Conservation (phyloP, 2,113 vertebrate species). For the Rhadina sibilatrix region DNA sequence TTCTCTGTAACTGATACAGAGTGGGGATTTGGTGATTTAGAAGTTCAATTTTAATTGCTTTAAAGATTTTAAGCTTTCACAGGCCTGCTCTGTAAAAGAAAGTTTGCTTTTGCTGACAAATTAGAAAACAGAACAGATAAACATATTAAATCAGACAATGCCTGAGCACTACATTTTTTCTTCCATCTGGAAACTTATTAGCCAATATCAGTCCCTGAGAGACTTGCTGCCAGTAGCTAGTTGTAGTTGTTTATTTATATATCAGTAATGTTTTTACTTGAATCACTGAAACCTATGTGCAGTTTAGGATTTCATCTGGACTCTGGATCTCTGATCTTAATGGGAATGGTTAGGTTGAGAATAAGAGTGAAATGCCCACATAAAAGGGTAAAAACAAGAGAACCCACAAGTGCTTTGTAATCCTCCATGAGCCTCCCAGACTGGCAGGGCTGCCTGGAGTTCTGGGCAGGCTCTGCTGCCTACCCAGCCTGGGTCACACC, state of each 20-base stretch:
- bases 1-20: not conserved
- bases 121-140: not conserved
- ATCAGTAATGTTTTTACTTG: not conserved
- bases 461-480: not conserved
- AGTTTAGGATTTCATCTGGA: not conserved
- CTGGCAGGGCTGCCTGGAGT: not conserved
- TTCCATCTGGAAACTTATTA: not conserved
- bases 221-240: not conserved
- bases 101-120: constrained; percentile 12
- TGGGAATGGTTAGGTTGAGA: not conserved
- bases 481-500: not conserved
- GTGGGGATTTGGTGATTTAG: not conserved
- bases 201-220: not conserved
- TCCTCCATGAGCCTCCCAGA: not conserved
- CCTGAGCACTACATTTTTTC: not conserved
- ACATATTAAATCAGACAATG: not conserved
- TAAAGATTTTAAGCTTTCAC: not conserved
- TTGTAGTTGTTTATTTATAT: constrained; percentile 14
- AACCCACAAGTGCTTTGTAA: not conserved
- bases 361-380: not conserved
- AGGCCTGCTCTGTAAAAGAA: not conserved
- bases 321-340: not conserved
- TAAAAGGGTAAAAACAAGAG: not conserved
- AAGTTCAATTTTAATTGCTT: not conserved
- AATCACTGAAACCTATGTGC: not conserved